Conservation (phyloP, 1,140 invertebrate species). For the Calephelis nemesis region DNA sequence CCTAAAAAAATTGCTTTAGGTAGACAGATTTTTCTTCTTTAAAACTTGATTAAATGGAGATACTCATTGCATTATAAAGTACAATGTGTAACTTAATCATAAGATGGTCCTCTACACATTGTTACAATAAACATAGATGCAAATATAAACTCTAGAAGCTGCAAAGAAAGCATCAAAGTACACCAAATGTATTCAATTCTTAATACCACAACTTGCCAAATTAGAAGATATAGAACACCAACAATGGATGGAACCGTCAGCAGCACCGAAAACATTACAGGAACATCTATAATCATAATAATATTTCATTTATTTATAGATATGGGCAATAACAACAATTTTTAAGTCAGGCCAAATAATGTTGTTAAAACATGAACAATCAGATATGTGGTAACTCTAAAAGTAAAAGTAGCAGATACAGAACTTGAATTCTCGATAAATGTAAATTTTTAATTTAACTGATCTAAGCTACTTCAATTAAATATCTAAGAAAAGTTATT, state of each 20-base stretch:
- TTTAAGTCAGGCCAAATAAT: no score
- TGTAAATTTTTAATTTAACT: no score
- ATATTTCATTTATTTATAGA: no score
- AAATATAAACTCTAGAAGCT: constrained; percentile 88
- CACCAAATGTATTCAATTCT: constrained; percentile 92
- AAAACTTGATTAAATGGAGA: no score
- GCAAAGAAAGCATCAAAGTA: constrained; percentile 88
- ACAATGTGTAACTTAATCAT: constrained; percentile 50
- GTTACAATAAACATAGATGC: constrained; percentile 87
- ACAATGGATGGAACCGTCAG: constrained; percentile 89
- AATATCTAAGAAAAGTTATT: no score
- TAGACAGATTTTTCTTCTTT: no score
- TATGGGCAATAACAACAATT: no score
- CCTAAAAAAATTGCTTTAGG: not conserved
- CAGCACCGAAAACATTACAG: constrained; percentile 88
- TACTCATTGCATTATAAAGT: not conserved
- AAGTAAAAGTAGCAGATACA: no score
- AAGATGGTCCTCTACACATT: constrained; percentile 83
- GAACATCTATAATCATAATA: constrained; percentile 79
- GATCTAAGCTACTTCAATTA: no score
- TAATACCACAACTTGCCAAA: constrained; percentile 92
- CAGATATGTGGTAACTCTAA: no score
- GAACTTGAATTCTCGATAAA: no score
- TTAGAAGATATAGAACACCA: constrained; percentile 89
- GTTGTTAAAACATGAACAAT: no score